These are phyloP conservation scores for Caerostris darwini DNA, from an alignment of 1,140 invertebrate species.

Conservation along the genomic window DNA sequence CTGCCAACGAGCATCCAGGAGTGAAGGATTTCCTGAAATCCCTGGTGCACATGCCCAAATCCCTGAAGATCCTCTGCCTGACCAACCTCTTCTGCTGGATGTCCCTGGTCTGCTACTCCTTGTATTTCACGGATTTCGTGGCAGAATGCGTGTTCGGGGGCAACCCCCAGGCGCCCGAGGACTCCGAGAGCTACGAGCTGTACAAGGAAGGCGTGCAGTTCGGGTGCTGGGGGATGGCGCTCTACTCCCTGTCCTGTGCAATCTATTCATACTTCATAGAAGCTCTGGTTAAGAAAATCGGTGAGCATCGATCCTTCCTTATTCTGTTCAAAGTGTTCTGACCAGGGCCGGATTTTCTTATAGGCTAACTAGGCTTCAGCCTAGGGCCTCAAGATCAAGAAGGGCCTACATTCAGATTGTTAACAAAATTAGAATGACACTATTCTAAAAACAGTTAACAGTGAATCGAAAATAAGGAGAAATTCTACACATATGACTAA, in stretches of 20 bases:
- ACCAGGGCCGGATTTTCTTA: too few relatives aligned
- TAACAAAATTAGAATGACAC: too few relatives aligned
- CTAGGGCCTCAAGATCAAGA: too few relatives aligned
- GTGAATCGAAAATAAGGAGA: too few relatives aligned
- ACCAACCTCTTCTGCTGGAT: constrained; percentile 99
- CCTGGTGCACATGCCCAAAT: constrained; percentile 94
- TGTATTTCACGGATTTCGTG: constrained; percentile 98
- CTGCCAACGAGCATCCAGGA: constrained; percentile 76
- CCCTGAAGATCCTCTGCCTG: constrained; percentile 92
- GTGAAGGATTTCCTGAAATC: constrained; percentile 90
- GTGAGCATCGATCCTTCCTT: constrained; percentile 83
- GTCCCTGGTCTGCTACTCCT: constrained; percentile 97
- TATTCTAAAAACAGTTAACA: too few relatives aligned
- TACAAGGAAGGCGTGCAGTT: constrained; percentile 96
- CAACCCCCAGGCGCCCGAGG: constrained; percentile 90
- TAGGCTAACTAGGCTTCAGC: too few relatives aligned
- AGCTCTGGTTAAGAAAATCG: constrained; percentile 90
- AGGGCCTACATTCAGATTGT: too few relatives aligned
- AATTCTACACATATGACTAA: too few relatives aligned
- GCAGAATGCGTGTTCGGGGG: constrained; percentile 97
- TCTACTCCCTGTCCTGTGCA: constrained; percentile 97
- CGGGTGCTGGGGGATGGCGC: constrained; percentile 97
- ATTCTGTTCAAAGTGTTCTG: neutral
- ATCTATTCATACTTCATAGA: constrained; percentile 95
- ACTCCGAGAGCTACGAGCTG: constrained; percentile 84